Evolutionary conservation across 2,888 invertebrate species (phyloP).

Genomic region (Synergus umbraculus): DNA sequence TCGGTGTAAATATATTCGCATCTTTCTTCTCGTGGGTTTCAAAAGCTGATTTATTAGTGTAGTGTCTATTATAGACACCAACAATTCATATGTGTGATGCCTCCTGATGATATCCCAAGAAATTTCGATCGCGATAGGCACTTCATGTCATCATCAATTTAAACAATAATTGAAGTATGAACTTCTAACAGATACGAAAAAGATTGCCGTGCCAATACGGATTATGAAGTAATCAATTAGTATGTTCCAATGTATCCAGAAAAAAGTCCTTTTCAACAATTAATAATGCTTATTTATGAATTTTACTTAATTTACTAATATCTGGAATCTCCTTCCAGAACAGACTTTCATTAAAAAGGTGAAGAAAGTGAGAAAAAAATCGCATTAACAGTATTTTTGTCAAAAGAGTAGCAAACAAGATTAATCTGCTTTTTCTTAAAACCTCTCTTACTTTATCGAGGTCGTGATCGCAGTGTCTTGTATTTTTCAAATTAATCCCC

Average conservation of each 20-base stretch:
- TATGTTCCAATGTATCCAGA: neutral
- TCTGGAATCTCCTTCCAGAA: too few relatives aligned
- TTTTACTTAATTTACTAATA: too few relatives aligned
- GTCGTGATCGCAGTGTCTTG: neutral
- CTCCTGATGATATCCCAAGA: neutral
- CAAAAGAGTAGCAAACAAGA: neutral
- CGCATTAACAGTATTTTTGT: neutral
- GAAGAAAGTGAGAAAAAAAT: too few relatives aligned
- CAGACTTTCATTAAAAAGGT: too few relatives aligned
- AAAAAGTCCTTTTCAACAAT: neutral
- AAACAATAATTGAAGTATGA: neutral
- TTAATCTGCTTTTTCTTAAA: neutral
- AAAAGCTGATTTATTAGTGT: neutral
- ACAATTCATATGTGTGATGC: neutral
- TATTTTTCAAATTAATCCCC: constrained; percentile 1
- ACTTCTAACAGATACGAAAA: neutral
- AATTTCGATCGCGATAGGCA: neutral
- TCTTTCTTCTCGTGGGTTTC: neutral
- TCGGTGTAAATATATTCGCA: constrained; percentile 8
- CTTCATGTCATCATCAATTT: neutral
- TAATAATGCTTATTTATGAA: too few relatives aligned
- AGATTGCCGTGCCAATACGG: neutral
- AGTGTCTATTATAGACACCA: neutral
- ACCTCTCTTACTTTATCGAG: neutral
- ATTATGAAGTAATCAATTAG: neutral